Evolutionary conservation across 2,113 vertebrate genomes (phyloP), one percentile per base, ranked within the genome.

Genomic region (Mesitornis unicolor): DNA sequence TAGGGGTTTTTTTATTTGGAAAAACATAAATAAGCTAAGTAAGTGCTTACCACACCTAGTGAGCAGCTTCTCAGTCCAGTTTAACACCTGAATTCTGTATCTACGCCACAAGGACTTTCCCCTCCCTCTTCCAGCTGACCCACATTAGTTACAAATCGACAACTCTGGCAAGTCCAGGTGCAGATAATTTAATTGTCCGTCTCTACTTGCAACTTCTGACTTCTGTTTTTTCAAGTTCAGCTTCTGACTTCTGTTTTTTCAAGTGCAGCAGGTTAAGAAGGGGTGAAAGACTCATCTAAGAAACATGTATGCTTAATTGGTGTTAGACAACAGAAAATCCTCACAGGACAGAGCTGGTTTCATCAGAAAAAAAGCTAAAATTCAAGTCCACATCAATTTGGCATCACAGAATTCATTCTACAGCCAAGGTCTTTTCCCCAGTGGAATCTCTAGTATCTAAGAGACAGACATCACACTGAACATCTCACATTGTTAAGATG

Each of bases 1-100:
- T 14, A 1, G 8, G 0, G 33, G 33, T 4, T 4, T 7, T 33
- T 25, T 48, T 42, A 7, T 22, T 80, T n/a, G 3, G 60, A 80
- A 87, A 87, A 63, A n/a, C 18, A 48, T 15, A 18, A 94, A 59
- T 7, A 77, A 57, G 3, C 6, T 13, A 61, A 42, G 13, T 3
- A 35, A 43, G 7, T 3, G 3, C 76, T 84, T 25, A 74, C 54
- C 36, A 15, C n/a, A 3, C 10, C 36, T 48, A 26, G 4, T 0
- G 6, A 48, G 20, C 45, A 77, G 26, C 40, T 73, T 16, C 22
- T 9, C 2, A 59, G 13, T 9, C 13, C 18, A 60, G 4, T 1
- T 43, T 7, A 11, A 4, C 20, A 43, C 25, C 1, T 6, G 38
- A 91, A 36, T 18, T 24, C n/a, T 69, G 9, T 18, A 15, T 2